Evolutionary conservation across 2,797 vertebrate species (phyloP), one percentile per base, ranked within the genome.

Genomic region (Monodelphis domestica): DNA sequence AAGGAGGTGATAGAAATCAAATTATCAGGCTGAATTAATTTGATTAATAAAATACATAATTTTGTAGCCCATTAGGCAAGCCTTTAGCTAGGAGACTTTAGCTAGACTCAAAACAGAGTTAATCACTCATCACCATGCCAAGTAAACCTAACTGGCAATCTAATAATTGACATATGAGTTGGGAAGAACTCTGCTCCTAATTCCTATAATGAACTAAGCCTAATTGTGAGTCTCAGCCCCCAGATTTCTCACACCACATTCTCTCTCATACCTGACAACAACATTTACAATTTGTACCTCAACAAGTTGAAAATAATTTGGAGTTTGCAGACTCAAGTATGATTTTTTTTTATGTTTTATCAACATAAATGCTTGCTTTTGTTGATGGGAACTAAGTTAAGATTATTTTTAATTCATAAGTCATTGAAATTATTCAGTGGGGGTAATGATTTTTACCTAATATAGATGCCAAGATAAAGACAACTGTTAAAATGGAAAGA

Each of bases 41-140:
- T 95, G 88, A 96, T 95, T 95, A 94, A 94, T 93, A 95, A 91
- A 84, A 15, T 24, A 70, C 93, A 70, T 89, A 53, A 95, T 93
- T 87, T 45, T 50, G 90, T 88, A 96, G 92, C 51, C 51, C 88
- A 24, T 90, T 92, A 53, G 87, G 92, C 87, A 94, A 94, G 93
- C 59, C 90, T 45, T 78, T 78, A 78, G 38, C 70, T 78, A 45
- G 84, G 91, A 90, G 89, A 89, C 26, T 91, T 57, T n/a, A 78
- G 90, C 87, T 88, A 10, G n/a, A 45, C 55, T 24, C 90, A 54
- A 53, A 89, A 33, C 53, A 54, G 84, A 12, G 0, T 93, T 93
- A 63, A 94, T 92, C 92, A 89, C 78, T 92, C 91, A 93, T 59
- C 91, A 87, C 30, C 90, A 29, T 53, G 50, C 90, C 93, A 91